A percentile compares a stretch with the other conserved stretches of the same genome.
phyloP scores from a whole-genome alignment of 1,140 invertebrate genomes.

The Heliconius himera region DNA sequence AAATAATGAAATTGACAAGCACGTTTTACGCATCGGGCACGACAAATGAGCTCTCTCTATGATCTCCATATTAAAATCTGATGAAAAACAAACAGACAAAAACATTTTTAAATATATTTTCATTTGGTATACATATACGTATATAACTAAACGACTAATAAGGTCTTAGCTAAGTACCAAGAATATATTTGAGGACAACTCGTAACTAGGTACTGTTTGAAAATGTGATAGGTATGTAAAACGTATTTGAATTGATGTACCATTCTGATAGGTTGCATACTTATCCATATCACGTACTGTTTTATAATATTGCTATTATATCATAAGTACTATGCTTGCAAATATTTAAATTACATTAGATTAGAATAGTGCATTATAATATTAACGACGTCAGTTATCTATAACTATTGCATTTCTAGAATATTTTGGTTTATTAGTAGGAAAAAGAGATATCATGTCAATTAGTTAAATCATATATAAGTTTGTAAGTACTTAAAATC shows the following conservation, averaged over 20 bases:
- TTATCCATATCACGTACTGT: background rate
- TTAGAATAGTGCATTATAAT: background rate
- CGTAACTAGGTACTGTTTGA: background rate
- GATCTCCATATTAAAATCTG: background rate
- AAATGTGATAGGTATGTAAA: background rate
- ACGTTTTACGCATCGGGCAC: too few relatives aligned
- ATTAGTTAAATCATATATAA: too few relatives aligned
- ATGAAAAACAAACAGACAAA: background rate
- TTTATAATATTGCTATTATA: background rate
- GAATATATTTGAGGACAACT: background rate
- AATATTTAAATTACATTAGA: background rate
- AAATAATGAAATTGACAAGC: background rate
- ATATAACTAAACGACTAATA: background rate
- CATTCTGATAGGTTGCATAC: background rate
- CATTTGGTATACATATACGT: too few relatives aligned
- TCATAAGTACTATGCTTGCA: background rate
- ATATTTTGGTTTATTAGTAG: background rate
- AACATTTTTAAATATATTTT: background rate
- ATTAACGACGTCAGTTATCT: background rate
- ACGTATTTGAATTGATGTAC: background rate
- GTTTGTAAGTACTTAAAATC: too few relatives aligned
- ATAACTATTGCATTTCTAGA: background rate
- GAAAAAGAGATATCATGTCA: background rate
- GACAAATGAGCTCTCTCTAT: background rate
- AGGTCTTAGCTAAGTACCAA: background rate